These are phyloP conservation scores for Coregonus sp. DNA, from an alignment of 2,797 vertebrate genomes.

Conservation along the genomic window DNA sequence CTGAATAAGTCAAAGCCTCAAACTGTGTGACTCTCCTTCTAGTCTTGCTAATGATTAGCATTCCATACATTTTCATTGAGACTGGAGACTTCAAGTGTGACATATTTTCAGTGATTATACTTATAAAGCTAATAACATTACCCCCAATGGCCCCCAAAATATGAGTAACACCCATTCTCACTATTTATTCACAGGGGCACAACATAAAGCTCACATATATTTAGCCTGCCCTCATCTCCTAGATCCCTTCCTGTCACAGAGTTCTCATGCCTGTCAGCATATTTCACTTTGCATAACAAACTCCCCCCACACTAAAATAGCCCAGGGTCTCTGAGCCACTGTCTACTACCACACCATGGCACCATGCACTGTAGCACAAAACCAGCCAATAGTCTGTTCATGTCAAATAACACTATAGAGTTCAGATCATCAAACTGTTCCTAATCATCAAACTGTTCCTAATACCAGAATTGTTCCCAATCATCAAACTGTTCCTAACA, in stretches of 20 bases:
- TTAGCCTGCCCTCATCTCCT: slow-evolving; percentile 2
- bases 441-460: slow-evolving; percentile 34
- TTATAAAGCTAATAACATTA: neutral
- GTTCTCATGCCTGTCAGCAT: slow-evolving; percentile 60
- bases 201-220: slow-evolving; percentile 2
- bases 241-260: slow-evolving; percentile 49
- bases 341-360: neutral
- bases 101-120: neutral
- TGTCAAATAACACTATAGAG: neutral
- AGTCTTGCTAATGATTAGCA: neutral
- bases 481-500: slow-evolving; percentile 5
- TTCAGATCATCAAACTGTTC: neutral
- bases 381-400: neutral
- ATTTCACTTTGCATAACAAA: slow-evolving; percentile 68
- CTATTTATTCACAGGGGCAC: neutral
- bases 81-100: neutral
- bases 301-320: slow-evolving; percentile 67
- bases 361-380: neutral
- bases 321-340: slow-evolving; percentile 15
- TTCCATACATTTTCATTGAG: neutral
- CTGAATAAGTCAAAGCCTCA: neutral
- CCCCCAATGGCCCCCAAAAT: neutral
- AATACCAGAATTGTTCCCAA: slow-evolving; percentile 41
- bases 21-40: neutral
- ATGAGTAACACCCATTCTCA: neutral